Evolutionary conservation across 64 coral and sea anemone species (phyloP).

Genomic region (Montipora efflorescens): DNA sequence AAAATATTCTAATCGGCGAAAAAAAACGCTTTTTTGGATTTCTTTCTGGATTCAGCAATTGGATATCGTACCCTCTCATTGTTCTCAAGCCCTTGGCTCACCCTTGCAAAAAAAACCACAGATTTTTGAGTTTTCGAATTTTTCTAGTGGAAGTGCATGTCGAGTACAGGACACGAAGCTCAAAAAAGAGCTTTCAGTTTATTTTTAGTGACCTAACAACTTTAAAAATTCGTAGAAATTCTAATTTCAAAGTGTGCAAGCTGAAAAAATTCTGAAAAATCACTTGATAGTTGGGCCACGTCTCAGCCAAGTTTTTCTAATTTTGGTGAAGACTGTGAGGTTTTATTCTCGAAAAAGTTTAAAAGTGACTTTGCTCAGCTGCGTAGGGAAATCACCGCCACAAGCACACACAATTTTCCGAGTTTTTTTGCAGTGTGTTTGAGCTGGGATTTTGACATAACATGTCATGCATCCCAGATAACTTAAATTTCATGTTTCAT

Average conservation of each 20-base stretch:
- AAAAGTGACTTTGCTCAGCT: conserved; percentile 1
- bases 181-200: neutral
- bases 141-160: conserved; percentile 8
- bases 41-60: conserved; percentile 10
- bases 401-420: neutral
- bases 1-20: neutral
- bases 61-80: conserved; percentile 5
- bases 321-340: neutral
- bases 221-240: conserved; percentile 9
- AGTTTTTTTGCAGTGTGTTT: neutral
- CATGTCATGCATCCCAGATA: conserved; percentile 6
- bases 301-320: conserved; percentile 6
- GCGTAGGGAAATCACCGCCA: neutral
- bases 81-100: neutral
- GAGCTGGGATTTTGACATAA: neutral
- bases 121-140: conserved; percentile 2
- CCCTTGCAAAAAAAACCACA: neutral
- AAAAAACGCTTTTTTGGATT: neutral
- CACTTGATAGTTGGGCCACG: neutral
- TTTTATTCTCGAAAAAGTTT: conserved; percentile 7
- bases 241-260: neutral
- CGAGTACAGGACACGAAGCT: neutral
- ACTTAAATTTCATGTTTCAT: neutral
- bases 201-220: neutral
- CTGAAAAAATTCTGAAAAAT: conserved; percentile 13